Evolutionary conservation across 2,888 invertebrate genomes (phyloP), one percentile per base, ranked within the genome.

Genomic region (Yponomeuta cagnagella): DNA sequence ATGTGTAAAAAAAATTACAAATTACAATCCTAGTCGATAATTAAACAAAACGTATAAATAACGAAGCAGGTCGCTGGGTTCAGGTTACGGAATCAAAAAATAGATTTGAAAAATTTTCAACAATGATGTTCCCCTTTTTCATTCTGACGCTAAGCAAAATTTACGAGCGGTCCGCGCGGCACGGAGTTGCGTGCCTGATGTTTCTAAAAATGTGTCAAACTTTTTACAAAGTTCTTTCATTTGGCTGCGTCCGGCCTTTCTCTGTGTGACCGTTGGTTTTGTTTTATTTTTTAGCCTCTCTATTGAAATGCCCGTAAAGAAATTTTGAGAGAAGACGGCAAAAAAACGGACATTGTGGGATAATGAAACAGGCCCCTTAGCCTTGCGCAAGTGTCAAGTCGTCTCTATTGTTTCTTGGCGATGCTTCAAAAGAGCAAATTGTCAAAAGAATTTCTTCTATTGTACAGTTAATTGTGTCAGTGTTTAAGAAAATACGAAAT

Each of bases 181-280:
- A 84, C 85, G 85, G 88, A 86, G 52, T 83, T 88, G 87, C 89
- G 87, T 86, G 90, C 88, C 88, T 88, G 91, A 90, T 89, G 90
- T 87, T 90, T 89, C 90, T 90, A 91, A 92, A 92, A 92, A 92
- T 90, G 91, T 92, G 92, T 90, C 92, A 91, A 90, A 90, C 85
- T 90, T 91, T 91, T 91, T 90, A 90, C 87, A 83, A 90, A 90
- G 83, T 90, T 90, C 90, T 90, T 92, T 92, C 90, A 90, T 91
- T 91, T 89, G 86, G 83, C 81, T 80, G 80, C 82, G 87, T 86
- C 87, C 88, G 88, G 84, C 89, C 89, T 89, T 90, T 86, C 85
- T 83, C 80, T 84, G 85, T 83, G 85, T 89, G 87, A 80, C 79
- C 81, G 82, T 74, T 75, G 80, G 52, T 86, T 87, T 89, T 83